Conservation (phyloP, 2,113 vertebrate species). For the Cichladusa arquata region DNA sequence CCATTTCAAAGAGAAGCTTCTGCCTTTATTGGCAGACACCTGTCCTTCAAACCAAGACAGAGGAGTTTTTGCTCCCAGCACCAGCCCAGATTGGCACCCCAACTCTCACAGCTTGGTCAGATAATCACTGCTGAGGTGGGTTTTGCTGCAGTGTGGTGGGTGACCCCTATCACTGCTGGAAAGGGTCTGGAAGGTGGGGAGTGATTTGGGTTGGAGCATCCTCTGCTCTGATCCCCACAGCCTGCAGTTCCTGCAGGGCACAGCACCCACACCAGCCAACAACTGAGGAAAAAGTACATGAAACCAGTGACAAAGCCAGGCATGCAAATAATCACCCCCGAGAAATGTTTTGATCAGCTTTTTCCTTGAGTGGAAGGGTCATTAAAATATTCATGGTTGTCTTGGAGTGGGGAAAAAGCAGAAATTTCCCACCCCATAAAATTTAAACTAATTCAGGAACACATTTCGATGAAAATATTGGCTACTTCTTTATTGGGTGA, state of each 20-base stretch:
- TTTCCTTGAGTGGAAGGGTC: neutral
- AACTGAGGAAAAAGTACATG: rapidly evolving
- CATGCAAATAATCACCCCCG: rapidly evolving
- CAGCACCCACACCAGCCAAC: too few species aligned
- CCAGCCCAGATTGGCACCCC: rapidly evolving
- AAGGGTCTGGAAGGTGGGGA: too few species aligned
- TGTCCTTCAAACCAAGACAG: too few species aligned
- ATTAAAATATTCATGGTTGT: neutral
- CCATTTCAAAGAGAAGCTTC: too few species aligned
- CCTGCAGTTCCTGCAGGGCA: neutral
- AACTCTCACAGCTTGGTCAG: too few species aligned
- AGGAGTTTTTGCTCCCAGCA: rapidly evolving
- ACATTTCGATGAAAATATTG: neutral
- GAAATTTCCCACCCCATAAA: neutral
- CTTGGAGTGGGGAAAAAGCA: neutral
- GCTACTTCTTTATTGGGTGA: rapidly evolving
- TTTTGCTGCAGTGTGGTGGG: neutral
- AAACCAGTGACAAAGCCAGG: neutral
- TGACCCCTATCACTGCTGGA: rapidly evolving
- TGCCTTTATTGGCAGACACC: too few species aligned
- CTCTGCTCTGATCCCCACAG: neutral
- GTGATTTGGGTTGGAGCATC: neutral
- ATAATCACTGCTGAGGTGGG: rapidly evolving
- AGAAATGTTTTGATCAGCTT: rapidly evolving
- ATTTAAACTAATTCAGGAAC: neutral